These are phyloP conservation scores for Seriola rivoliana DNA, from an alignment of 2,113 vertebrate species.

Conservation along the genomic window DNA sequence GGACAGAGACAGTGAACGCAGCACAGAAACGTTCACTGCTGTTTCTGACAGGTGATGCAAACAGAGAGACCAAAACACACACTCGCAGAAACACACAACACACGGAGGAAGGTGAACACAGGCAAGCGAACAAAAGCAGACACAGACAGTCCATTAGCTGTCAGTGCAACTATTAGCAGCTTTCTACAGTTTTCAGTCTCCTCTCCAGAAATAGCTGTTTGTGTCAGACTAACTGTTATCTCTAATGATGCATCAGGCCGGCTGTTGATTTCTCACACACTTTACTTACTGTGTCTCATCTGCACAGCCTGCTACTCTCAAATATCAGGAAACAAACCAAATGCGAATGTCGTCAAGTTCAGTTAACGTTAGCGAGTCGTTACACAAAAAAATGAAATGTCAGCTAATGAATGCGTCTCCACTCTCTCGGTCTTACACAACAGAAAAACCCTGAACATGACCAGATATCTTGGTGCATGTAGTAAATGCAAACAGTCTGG, in stretches of 20 bases:
- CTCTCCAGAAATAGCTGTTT: conserved; percentile 48
- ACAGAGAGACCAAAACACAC: too few species aligned
- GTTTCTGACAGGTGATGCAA: too few species aligned
- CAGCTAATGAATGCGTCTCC: too few species aligned
- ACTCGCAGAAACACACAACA: not conserved
- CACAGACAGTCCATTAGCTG: conserved; percentile 35
- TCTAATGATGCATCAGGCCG: conserved; percentile 49
- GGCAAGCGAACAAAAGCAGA: not conserved
- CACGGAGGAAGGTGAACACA: not conserved
- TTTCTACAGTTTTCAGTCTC: conserved; percentile 33
- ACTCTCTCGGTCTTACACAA: too few species aligned
- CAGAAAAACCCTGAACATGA: too few species aligned
- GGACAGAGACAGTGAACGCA: not conserved
- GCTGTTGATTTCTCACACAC: conserved; percentile 35
- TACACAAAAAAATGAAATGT: too few species aligned
- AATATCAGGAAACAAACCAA: conserved; percentile 13
- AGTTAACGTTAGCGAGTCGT: too few species aligned
- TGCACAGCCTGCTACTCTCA: conserved; percentile 19
- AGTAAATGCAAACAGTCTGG: too few species aligned
- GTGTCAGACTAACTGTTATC: conserved; percentile 50
- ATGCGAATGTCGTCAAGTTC: not conserved
- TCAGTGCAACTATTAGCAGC: conserved; percentile 49
- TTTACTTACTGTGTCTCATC: conserved; percentile 19
- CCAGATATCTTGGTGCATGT: too few species aligned
- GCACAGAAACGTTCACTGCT: not conserved